Evolutionary conservation across 1,140 invertebrate species (phyloP).

Genomic region (Liolophura sinensis): DNA sequence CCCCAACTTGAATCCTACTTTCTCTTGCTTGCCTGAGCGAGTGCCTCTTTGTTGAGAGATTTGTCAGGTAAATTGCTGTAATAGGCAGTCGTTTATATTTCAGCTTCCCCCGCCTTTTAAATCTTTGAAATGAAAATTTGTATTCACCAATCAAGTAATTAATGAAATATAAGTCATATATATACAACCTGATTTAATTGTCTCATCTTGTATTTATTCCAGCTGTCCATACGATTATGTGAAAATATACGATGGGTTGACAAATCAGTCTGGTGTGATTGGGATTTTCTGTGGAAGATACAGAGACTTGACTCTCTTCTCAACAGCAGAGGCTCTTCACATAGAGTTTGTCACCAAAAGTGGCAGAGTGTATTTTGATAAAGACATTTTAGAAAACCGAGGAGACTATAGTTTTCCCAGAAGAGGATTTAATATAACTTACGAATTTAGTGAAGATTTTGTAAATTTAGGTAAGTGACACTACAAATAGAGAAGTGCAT

Average conservation of each 20-base stretch:
- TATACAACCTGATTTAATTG: no score
- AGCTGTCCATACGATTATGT: slow-evolving; percentile 99
- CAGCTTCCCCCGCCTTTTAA: no score
- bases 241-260: slow-evolving; percentile 91
- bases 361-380: slow-evolving; percentile 38
- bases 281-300: slow-evolving; percentile 95
- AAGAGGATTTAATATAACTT: slow-evolving; percentile 51
- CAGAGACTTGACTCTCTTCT: slow-evolving; percentile 92
- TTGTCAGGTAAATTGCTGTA: no score
- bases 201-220: slow-evolving; percentile 27
- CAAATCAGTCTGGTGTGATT: slow-evolving; percentile 84
- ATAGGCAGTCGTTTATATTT: no score
- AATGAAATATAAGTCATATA: no score
- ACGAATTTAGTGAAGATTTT: slow-evolving; percentile 42
- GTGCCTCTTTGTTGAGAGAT: no score
- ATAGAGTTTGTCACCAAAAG: slow-evolving; percentile 64
- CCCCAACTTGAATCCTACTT: no score
- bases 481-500: neutral
- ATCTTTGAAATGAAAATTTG: no score
- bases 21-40: no score
- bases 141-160: no score
- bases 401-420: slow-evolving; percentile 46
- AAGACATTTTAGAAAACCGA: slow-evolving; percentile 30
- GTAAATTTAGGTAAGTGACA: slow-evolving; percentile 42
- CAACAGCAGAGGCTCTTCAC: slow-evolving; percentile 84